Evolutionary conservation across 2,797 vertebrate species (phyloP), one percentile per base, ranked within the genome.

Genomic region (Megalops cyprinoides): DNA sequence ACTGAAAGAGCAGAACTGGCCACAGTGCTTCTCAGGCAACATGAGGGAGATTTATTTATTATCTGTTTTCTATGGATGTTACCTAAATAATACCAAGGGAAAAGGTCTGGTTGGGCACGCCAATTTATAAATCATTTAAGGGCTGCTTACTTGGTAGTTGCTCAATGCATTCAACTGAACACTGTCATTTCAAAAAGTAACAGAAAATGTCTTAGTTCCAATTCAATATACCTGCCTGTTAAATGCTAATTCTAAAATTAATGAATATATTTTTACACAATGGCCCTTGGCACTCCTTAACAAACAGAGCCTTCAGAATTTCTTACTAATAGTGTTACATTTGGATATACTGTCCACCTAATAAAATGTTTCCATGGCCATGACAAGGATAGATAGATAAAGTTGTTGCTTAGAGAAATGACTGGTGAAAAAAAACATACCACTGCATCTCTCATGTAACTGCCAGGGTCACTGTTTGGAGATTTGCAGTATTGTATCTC

Each of bases 331-430:
- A 12, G 4, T 2, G 18, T 14, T 67, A 15, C 67, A n/a, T n/a
- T n/a, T n/a, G n/a, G n/a, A n/a, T n/a, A n/a, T n/a, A 42, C 37
- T 42, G 9, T 18, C 5, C 39, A 42, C 18, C 4, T n/a, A 53
- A 71, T 14, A 44, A 71, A 71, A 71, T 39, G 15, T 71, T 42
- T n/a, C n/a, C n/a, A n/a, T 71, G 39, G 67, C 39, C 39, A 23
- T 71, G 67, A 39, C 67, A 71, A 39, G 39, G 44, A 23, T 18
- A 44, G 67, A 71, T n/a, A n/a, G n/a, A n/a, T n/a, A n/a, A n/a
- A n/a, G 71, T 71, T 71, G 34, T 39, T 18, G 65, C 37, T 20
- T 31, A 23, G 39, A 7, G 34, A 67, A 67, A 67, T 67, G 67
- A 9, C 20, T 9, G 3, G 15, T 23, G 39, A 42, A 34, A 71